Evolutionary conservation across 2,797 vertebrate species (phyloP), one percentile per base, ranked within the genome.

Genomic region (Clarias platycephalus): DNA sequence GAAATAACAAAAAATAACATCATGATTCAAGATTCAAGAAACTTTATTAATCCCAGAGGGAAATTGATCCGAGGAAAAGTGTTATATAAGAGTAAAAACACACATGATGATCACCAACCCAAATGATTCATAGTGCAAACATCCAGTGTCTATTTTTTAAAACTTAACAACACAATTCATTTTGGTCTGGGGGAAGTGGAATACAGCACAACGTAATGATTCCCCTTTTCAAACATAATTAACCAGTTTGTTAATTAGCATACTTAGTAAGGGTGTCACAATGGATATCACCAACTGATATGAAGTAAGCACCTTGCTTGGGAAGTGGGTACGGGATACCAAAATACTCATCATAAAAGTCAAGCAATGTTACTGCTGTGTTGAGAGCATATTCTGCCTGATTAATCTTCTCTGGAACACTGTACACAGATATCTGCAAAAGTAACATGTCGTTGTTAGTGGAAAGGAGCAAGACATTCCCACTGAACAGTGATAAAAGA

Each of bases 321-420:
- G 97, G 97, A 64, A 98, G 93, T 1, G 97, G 97, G 89, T 98
- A 99, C 0, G 97, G 95, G 86, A 98, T 98, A 64, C 91, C 92
- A 90, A 97, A 98, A 90, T 96, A 98, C 86, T 96, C 95, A n/a
- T 98, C 96, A 63, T 96, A 98, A 91, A 98, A 98, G 86, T 98
- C 97, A 37, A 98, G 84, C 80, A 98, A 94, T 86, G 94, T 97
- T 55, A 96, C 95, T 0, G 97, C 97, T 6, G 95, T 95, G 57
- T 96, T 92, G 91, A 98, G 88, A 0, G 97, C 96, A 63, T 95
- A 97, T 26, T 92, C 89, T 0, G 97, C 95, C 90, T 98, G 97
- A 68, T 93, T 81, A 49, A 97, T 97, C 93, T 97, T 97, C 77
- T 97, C 96, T 24, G 97, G 94, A 5, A 94, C 95, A 4, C 96